phyloP scores from a whole-genome alignment of 1,140 invertebrate species.

The Geopemphigus sp. region DNA sequence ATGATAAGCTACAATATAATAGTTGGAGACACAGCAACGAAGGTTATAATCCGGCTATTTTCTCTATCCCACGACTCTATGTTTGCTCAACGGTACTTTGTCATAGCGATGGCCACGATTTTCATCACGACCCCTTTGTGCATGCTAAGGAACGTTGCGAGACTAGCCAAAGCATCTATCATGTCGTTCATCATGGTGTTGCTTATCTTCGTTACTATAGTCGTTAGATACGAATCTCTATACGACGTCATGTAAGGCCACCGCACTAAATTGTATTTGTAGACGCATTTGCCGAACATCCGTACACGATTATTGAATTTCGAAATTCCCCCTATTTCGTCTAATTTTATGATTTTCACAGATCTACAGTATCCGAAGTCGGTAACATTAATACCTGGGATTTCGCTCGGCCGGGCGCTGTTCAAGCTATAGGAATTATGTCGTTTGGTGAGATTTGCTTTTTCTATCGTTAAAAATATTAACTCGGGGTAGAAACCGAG shows the following conservation, averaged over 20 bases:
- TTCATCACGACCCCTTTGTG: conserved; percentile 78
- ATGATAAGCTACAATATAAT: conserved; percentile 91
- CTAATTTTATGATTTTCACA: conserved; percentile 6
- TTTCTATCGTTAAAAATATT: not conserved
- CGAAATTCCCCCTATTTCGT: not conserved
- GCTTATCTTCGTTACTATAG: conserved; percentile 72
- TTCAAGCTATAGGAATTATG: conserved; percentile 83
- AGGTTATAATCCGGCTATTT: conserved; percentile 70
- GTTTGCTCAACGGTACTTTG: conserved; percentile 69
- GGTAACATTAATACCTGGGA: conserved; percentile 70
- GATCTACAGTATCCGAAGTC: conserved; percentile 58
- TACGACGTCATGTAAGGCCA: conserved; percentile 64
- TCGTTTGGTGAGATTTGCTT: conserved; percentile 68
- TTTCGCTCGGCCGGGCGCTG: conserved; percentile 71
- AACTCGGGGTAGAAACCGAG: not conserved
- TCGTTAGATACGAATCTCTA: conserved; percentile 64
- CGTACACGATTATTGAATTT: conserved; percentile 23
- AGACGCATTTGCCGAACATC: not conserved
- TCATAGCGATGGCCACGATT: conserved; percentile 74
- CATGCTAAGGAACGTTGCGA: conserved; percentile 75
- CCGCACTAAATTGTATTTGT: not conserved
- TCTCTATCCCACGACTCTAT: conserved; percentile 61
- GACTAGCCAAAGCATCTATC: conserved; percentile 76
- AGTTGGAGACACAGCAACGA: conserved; percentile 84
- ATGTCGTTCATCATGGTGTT: conserved; percentile 73